These are phyloP conservation scores for Naso thynnoides DNA, from an alignment of 2,797 vertebrate genomes.

Conservation along the genomic window DNA sequence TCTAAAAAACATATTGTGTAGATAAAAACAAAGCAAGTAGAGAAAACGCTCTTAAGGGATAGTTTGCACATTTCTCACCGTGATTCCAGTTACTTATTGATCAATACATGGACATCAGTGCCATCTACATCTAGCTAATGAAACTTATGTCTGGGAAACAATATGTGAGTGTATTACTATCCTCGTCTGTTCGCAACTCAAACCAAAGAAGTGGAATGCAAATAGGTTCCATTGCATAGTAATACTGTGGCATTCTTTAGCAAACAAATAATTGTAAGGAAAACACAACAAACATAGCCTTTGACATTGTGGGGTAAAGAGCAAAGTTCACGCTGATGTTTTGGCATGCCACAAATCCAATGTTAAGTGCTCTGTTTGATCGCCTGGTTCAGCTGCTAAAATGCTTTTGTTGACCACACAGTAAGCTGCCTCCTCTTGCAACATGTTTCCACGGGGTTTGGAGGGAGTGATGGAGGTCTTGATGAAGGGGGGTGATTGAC, in stretches of 20 bases:
- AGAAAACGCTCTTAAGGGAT: slow-evolving; percentile 2
- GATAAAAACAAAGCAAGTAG: not conserved
- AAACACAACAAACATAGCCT: slow-evolving; percentile 48
- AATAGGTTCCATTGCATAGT: not conserved
- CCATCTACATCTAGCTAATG: not conserved
- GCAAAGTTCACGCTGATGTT: slow-evolving; percentile 68
- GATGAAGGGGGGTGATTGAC: slow-evolving; percentile 53
- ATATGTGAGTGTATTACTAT: not conserved
- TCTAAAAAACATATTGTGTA: not conserved
- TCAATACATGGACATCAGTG: not conserved
- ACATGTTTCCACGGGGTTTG: slow-evolving; percentile 54
- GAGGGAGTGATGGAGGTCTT: slow-evolving; percentile 40
- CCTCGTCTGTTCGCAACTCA: not conserved
- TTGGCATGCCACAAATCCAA: slow-evolving; percentile 60
- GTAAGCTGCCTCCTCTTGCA: slow-evolving; percentile 54
- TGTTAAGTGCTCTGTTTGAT: slow-evolving; percentile 58
- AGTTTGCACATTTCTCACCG: not conserved
- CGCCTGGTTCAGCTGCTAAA: slow-evolving; percentile 57
- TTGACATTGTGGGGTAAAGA: slow-evolving; percentile 46
- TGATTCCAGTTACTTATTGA: slow-evolving; percentile 18
- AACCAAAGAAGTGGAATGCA: slow-evolving; percentile 8
- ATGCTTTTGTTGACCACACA: slow-evolving; percentile 75
- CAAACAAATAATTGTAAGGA: slow-evolving; percentile 1
- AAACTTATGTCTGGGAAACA: not conserved
- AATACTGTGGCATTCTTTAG: slow-evolving; percentile 5